Evolutionary conservation across 2,888 invertebrate genomes (phyloP), one percentile per base, ranked within the genome.

Genomic region (Orthosia incerta): DNA sequence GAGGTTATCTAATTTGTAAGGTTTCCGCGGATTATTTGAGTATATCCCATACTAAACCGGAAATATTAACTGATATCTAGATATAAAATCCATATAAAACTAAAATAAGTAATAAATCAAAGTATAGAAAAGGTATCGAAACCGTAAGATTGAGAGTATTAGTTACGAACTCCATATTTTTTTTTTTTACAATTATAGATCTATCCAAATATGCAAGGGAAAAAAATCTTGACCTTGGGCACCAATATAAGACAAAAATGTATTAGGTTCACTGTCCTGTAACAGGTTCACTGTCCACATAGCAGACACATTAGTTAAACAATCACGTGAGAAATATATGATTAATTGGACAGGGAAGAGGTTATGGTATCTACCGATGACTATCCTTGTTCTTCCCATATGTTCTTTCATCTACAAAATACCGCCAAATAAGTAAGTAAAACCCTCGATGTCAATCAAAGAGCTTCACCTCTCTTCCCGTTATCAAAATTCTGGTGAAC

Each of bases 401-500:
- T 11, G 4, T n/a, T 26, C 1, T 7, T 15, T 45, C 7, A 31
- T 62, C 39, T 46, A n/a, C 45, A 31, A 45, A 50, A 51, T 18
- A 18, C 18, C 31, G 16, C 15, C 4, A 68, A 39, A 60, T 39
- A 26, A 60, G 70, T 23, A 18, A 23, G 4, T 61, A 57, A 48
- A 20, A 23, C 50, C 23, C 55, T 78, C 2, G 3, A 72, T 72
- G 68, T 82, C 79, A 80, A 83, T 69, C 70, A 76, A 26, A 31
- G 53, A 55, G 61, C 59, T n/a, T n/a, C 39, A 18, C n/a, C n/a
- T n/a, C n/a, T 53, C 59, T 31, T 82, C 71, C 86, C 82, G 85
- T 86, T 85, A 85, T 84, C 82, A 79, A 67, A 77, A 80, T 84
- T 82, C 71, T 69, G 64, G 72, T 86, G 87, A 86, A 85, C 87